Percentiles rank a stretch among this genome's conserved stretches.
These are phyloP conservation scores for Caenorhabditis latens DNA, from an alignment of 1,140 invertebrate genomes.

Conservation along the genomic window DNA sequence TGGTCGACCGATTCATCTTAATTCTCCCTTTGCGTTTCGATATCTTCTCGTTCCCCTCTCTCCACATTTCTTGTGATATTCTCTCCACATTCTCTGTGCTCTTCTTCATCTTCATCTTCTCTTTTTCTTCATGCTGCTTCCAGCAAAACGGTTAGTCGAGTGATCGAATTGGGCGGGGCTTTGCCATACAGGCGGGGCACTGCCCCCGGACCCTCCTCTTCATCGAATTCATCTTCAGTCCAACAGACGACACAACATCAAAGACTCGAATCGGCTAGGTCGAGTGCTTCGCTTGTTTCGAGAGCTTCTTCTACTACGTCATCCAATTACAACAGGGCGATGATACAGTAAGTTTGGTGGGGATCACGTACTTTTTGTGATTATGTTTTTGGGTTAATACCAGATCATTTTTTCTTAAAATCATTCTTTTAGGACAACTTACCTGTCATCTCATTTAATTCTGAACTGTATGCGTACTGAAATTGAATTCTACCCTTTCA, in stretches of 20 bases:
- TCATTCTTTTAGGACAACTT: no score
- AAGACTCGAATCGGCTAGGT: conserved; percentile 41
- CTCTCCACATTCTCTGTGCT: background rate
- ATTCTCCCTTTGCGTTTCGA: background rate
- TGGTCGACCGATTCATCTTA: conserved; percentile 44
- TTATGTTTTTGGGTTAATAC: no score
- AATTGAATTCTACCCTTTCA: no score
- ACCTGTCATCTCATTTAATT: no score
- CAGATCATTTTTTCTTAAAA: no score
- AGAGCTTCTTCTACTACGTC: conserved; percentile 23
- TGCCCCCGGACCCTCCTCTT: conserved; percentile 2
- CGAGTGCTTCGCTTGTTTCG: conserved; percentile 14
- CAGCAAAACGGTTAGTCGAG: conserved; percentile 55
- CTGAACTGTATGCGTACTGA: no score
- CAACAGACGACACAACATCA: background rate
- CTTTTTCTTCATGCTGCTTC: conserved; percentile 22
- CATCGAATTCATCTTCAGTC: conserved; percentile 3
- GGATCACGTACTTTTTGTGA: no score
- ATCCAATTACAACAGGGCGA: conserved; percentile 26
- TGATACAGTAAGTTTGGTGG: conserved; percentile 30
- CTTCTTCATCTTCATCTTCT: background rate
- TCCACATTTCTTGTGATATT: background rate
- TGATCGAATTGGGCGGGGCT: conserved; percentile 41
- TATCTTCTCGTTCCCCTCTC: conserved; percentile 1
- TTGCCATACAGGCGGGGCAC: conserved; percentile 43